These are phyloP conservation scores for Cephus sareptanus DNA, from an alignment of 2,888 invertebrate species.

Conservation along the genomic window DNA sequence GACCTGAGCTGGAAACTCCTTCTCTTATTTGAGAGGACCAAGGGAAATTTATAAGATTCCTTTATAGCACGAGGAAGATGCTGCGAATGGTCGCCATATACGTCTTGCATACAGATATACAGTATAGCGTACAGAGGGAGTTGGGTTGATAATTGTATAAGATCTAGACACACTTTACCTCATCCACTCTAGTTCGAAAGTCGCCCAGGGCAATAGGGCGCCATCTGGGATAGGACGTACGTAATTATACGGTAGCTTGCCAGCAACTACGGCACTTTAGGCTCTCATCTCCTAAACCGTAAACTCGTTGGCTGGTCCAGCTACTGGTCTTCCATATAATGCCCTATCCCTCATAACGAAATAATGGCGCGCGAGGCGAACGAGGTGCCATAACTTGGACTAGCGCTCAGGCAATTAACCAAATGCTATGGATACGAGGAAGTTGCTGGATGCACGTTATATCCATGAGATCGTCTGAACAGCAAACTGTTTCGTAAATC, in stretches of 20 bases:
- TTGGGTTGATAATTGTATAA: not conserved
- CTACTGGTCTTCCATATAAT: conserved; percentile 65
- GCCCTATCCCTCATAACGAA: conserved; percentile 57
- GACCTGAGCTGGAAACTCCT: not conserved
- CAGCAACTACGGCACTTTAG: conserved; percentile 31
- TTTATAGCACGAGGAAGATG: not conserved
- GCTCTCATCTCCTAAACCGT: conserved; percentile 55
- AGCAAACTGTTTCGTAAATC: not conserved
- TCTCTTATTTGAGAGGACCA: not conserved
- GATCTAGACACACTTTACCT: not conserved
- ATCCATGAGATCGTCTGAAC: not conserved
- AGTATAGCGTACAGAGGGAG: not conserved
- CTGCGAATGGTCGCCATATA: not conserved
- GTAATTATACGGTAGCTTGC: conserved; percentile 65
- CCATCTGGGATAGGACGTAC: conserved; percentile 34
- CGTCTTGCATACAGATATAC: not conserved
- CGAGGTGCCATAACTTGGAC: conserved; percentile 55
- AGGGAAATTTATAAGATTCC: not conserved
- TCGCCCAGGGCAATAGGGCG: conserved; percentile 5
- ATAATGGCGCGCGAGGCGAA: conserved; percentile 51
- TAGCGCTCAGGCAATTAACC: conserved; percentile 48
- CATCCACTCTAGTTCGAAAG: not conserved
- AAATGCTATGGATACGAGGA: conserved; percentile 35
- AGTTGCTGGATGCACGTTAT: not conserved
- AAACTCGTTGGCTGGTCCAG: conserved; percentile 57